Base-by-base conservation (phyloP, 2,113 vertebrate species). In the Castor canadensis region DNA sequence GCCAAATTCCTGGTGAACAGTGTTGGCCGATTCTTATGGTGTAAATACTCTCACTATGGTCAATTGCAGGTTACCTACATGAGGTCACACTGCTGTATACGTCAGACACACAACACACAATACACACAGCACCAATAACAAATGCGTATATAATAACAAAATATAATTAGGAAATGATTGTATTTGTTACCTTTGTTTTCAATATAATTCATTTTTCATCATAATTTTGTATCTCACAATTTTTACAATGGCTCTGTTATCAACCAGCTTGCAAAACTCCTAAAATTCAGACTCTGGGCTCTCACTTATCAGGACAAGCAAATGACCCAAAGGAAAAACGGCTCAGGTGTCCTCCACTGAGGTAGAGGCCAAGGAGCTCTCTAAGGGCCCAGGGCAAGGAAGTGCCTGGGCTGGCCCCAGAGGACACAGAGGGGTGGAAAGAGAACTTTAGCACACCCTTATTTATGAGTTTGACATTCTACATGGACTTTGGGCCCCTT, bases 161-260 rank as follows among this genome's bases (percentile, higher is more conserved):
- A 30, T 67, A 7, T n/a, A 20, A 69, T 32, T 38, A n/a, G 30
- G 66, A 17, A 40, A 22, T 35, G 10, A 19, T 15, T 71, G 67
- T 22, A 32, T 19, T 64, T 83, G 45, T 45, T 62, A 60, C 58
- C 58, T 91, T 60, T 71, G 30, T 22, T 15, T 73, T 32, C 28
- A 72, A 58, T 47, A 58, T 28, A 45, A 67, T 66, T 58, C 79
- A 58, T 84, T 66, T 84, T 66, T 49, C 49, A 49, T 52, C 28
- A 67, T 84, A 49, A 84, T n/a, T 52, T 85, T 69, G 9, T 45
- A 85, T 10, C 45, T 35, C 52, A 60, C 3, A 3, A 24, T 7
- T 60, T 87, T 69, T 93, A 52, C n/a, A 87, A 75, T 45, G 76
- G 16, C 58, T 71, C 17, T 35, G 38, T 72, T 54, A 90, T 69